A percentile compares a stretch with the other conserved stretches of the same genome.
phyloP scores from a whole-genome alignment of 2,797 vertebrate species.

The Hippocampus kuda region DNA sequence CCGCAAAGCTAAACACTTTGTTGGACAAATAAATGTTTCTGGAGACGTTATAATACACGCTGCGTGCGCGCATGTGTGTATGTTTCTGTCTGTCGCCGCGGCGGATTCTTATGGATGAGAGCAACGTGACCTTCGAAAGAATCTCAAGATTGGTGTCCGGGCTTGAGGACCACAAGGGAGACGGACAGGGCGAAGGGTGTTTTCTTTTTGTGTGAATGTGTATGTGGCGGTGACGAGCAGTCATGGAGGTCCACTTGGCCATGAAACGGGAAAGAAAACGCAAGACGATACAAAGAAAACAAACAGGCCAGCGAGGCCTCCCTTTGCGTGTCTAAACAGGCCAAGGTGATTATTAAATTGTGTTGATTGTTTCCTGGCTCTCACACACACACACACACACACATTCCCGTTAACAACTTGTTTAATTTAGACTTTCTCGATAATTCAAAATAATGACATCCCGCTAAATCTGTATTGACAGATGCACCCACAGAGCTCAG shows the following conservation, averaged over 20 bases:
- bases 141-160: slow-evolving; percentile 21
- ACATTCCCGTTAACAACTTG: background rate
- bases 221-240: slow-evolving; percentile 32
- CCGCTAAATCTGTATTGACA: background rate
- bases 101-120: slow-evolving; percentile 2
- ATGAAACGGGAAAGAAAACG: slow-evolving; percentile 61
- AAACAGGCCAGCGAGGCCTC: slow-evolving; percentile 46
- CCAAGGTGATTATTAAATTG: slow-evolving; percentile 49
- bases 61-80: background rate
- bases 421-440: too few relatives aligned
- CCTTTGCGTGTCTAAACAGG: slow-evolving; percentile 43
- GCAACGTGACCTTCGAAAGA: slow-evolving; percentile 18
- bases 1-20: background rate
- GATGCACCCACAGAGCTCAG: background rate
- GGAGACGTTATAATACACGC: background rate
- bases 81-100: background rate
- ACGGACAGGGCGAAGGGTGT: slow-evolving; percentile 1
- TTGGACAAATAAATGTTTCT: background rate
- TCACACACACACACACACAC: background rate
- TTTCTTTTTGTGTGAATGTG: background rate
- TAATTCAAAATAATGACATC: too few relatives aligned
- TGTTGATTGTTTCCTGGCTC: slow-evolving; percentile 55
- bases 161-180: slow-evolving; percentile 11
- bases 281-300: slow-evolving; percentile 56
- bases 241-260: slow-evolving; percentile 60